A percentile compares a stretch with the other conserved stretches of the same genome.
phyloP scores from a whole-genome alignment of 2,888 invertebrate genomes.

The Lysandra coridon region DNA sequence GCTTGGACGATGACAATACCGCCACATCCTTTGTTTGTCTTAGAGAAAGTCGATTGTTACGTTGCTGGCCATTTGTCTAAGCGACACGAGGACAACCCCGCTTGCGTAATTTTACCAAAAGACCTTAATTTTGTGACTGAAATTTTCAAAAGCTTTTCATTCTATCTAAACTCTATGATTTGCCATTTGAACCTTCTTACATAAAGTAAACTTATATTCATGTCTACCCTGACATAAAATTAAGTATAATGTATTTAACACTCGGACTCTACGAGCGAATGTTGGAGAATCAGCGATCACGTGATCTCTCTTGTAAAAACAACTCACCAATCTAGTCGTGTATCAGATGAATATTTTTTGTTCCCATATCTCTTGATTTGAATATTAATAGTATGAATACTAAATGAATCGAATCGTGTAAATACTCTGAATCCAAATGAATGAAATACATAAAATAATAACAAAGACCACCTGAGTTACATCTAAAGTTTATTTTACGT shows the following conservation, averaged over 20 bases:
- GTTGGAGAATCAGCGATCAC: background rate
- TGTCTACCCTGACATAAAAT: too few species aligned
- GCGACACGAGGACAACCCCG: slow-evolving; percentile 61
- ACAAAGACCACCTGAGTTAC: background rate
- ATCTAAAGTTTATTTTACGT: background rate
- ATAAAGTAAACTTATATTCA: too few species aligned
- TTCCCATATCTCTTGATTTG: background rate
- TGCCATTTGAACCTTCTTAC: too few species aligned
- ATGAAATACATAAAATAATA: slow-evolving; percentile 16
- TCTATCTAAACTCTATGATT: too few species aligned
- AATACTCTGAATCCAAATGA: slow-evolving; percentile 7
- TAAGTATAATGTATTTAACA: background rate
- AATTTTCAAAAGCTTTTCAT: background rate
- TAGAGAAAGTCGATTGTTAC: slow-evolving; percentile 69
- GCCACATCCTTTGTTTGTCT: slow-evolving; percentile 73
- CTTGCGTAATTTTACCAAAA: slow-evolving; percentile 46
- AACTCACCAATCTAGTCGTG: slow-evolving; percentile 12
- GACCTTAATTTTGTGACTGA: slow-evolving; percentile 37
- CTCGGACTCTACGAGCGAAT: background rate
- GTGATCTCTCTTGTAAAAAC: background rate
- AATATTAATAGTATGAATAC: slow-evolving; percentile 11
- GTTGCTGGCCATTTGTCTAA: slow-evolving; percentile 61
- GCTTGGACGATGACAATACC: slow-evolving; percentile 59
- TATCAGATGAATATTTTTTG: background rate
- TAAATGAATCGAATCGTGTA: slow-evolving; percentile 7